Evolutionary conservation across 2,888 invertebrate species (phyloP).

Genomic region (Ceratothoa steindachneri): DNA sequence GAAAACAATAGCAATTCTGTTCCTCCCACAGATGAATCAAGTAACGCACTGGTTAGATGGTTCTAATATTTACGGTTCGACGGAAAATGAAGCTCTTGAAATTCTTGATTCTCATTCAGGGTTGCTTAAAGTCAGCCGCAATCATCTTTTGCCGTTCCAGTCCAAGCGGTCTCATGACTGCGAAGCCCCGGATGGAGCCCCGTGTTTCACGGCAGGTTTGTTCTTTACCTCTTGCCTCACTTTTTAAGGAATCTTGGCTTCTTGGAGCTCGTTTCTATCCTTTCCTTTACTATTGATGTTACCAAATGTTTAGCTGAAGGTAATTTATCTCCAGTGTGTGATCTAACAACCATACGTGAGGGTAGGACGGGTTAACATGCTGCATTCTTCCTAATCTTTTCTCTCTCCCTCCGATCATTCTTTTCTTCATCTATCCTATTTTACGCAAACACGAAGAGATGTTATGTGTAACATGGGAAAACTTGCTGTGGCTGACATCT

Average conservation of each 20-base stretch:
- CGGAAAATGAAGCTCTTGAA: constrained; percentile 61
- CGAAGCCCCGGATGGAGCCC: constrained; percentile 25
- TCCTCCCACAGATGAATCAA: constrained; percentile 32
- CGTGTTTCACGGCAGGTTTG: constrained; percentile 52
- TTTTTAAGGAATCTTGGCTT: not conserved
- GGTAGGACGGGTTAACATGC: too few species aligned
- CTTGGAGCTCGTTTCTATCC: not conserved
- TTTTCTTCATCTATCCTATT: too few species aligned
- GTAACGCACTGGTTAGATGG: constrained; percentile 72
- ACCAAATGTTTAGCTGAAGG: too few species aligned
- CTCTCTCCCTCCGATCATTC: too few species aligned
- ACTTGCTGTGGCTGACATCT: too few species aligned
- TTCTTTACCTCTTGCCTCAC: not conserved
- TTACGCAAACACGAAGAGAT: too few species aligned
- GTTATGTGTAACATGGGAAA: too few species aligned
- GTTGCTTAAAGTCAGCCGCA: constrained; percentile 1
- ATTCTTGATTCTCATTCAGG: constrained; percentile 68
- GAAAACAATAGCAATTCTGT: too few species aligned
- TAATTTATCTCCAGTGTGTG: too few species aligned
- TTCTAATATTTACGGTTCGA: constrained; percentile 75
- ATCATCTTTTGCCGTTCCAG: constrained; percentile 31
- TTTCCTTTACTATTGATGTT: too few species aligned
- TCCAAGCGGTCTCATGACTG: constrained; percentile 29
- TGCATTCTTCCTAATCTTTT: too few species aligned
- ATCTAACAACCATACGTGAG: too few species aligned